phyloP scores from a whole-genome alignment of 2,888 invertebrate species.

The Drosophila tripunctata region DNA sequence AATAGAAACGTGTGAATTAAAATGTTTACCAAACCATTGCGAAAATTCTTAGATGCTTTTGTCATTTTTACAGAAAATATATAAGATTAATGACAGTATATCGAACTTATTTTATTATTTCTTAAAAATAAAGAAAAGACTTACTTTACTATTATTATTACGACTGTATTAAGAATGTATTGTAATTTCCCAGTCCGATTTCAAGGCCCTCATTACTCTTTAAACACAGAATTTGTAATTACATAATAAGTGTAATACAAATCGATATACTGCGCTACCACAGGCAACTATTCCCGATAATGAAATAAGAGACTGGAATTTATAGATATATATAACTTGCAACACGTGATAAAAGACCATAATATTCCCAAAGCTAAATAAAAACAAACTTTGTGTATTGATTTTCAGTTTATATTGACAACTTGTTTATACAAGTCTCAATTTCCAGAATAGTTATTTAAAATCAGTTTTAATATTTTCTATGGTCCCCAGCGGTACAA shows the following conservation, averaged over 20 bases:
- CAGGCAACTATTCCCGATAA: neutral
- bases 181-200: neutral
- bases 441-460: neutral
- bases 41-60: too few species aligned
- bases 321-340: neutral
- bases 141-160: too few species aligned
- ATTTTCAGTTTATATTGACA: slow-evolving; percentile 6
- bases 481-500: slow-evolving; percentile 20
- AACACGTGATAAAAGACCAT: neutral
- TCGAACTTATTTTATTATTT: too few species aligned
- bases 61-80: too few species aligned
- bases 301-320: neutral
- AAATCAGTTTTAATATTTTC: neutral
- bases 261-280: neutral
- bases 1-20: neutral
- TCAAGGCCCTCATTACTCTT: neutral
- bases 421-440: neutral
- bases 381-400: slow-evolving; percentile 3
- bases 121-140: too few species aligned
- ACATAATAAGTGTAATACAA: neutral
- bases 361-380: neutral
- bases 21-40: neutral
- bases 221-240: neutral
- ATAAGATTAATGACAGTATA: too few species aligned
- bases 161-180: neutral